Evolutionary conservation across 2,888 invertebrate species (phyloP).

Genomic region (Parasteatoda lunata): DNA sequence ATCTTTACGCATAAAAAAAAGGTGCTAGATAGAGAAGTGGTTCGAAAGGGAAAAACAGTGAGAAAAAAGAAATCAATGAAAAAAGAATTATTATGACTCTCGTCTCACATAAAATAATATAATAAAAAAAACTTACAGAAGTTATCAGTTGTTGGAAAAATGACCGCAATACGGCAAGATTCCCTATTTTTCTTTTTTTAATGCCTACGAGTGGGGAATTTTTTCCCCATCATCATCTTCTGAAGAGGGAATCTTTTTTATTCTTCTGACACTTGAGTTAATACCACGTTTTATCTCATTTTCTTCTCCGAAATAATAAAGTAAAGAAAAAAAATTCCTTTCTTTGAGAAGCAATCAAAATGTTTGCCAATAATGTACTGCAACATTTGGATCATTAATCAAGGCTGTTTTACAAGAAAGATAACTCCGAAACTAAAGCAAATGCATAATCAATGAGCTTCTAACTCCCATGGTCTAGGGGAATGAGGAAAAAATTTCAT

Average conservation of each 20-base stretch:
- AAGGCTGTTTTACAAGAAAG: slow-evolving; percentile 67
- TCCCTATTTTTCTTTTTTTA: slow-evolving; percentile 46
- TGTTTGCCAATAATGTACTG: slow-evolving; percentile 68
- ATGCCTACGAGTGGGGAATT: slow-evolving; percentile 65
- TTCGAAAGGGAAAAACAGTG: slow-evolving; percentile 28
- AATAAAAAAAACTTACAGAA: slow-evolving; percentile 62
- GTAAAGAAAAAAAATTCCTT: slow-evolving; percentile 50
- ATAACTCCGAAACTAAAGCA: slow-evolving; percentile 66
- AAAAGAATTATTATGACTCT: slow-evolving; percentile 67
- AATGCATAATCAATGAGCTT: slow-evolving; percentile 68
- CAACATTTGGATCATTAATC: slow-evolving; percentile 68
- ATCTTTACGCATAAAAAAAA: slow-evolving; percentile 36
- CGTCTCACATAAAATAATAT: slow-evolving; percentile 61
- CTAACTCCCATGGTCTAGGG: slow-evolving; percentile 41
- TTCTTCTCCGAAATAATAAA: slow-evolving; percentile 66
- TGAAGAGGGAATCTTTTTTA: slow-evolving; percentile 66
- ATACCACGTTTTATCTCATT: slow-evolving; percentile 68
- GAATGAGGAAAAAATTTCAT: slow-evolving; percentile 43
- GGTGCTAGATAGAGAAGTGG: slow-evolving; percentile 33
- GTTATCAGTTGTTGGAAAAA: slow-evolving; percentile 68
- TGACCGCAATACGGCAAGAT: slow-evolving; percentile 66
- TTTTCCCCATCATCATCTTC: slow-evolving; percentile 66
- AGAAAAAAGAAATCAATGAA: slow-evolving; percentile 20
- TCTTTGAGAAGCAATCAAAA: slow-evolving; percentile 68
- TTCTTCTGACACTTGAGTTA: slow-evolving; percentile 66